A percentile compares a stretch with the other conserved stretches of the same genome.
These are phyloP conservation scores for Bovichtus variegatus DNA, from an alignment of 2,797 vertebrate genomes.

Conservation along the genomic window DNA sequence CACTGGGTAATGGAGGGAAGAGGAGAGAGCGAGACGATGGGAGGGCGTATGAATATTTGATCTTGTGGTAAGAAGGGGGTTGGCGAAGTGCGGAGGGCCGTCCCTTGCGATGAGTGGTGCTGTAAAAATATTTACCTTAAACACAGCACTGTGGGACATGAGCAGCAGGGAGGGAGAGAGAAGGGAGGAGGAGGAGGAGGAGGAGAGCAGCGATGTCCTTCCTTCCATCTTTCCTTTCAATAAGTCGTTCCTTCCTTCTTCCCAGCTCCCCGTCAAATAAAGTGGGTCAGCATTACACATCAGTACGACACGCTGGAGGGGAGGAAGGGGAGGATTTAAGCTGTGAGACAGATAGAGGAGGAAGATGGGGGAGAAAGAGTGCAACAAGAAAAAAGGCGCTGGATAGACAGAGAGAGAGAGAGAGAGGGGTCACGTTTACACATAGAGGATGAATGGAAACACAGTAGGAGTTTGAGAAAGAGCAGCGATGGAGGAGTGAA, in stretches of 20 bases:
- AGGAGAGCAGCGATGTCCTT: constrained; percentile 49
- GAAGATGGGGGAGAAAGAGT: constrained; percentile 15
- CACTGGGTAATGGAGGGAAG: constrained; percentile 38
- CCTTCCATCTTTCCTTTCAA: constrained; percentile 8
- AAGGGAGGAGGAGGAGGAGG: constrained; percentile 65
- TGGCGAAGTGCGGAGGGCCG: constrained; percentile 44
- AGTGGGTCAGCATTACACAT: constrained; percentile 79
- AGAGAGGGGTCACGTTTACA: constrained; percentile 20
- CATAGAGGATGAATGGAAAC: background rate
- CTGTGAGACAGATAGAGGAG: constrained; percentile 34
- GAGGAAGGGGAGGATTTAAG: constrained; percentile 43
- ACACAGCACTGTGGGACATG: constrained; percentile 82
- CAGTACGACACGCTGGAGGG: constrained; percentile 42
- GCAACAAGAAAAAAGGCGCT: constrained; percentile 19
- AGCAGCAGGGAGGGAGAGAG: constrained; percentile 38
- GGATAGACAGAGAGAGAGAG: too few relatives aligned
- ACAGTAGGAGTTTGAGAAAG: constrained; percentile 58
- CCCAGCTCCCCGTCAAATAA: constrained; percentile 60
- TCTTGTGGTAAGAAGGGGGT: constrained; percentile 57
- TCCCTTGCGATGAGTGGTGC: constrained; percentile 82
- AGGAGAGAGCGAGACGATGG: constrained; percentile 37
- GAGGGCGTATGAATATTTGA: constrained; percentile 89
- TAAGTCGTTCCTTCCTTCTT: constrained; percentile 23
- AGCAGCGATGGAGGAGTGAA: constrained; percentile 33
- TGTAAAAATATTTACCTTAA: constrained; percentile 93